Evolutionary conservation across 1,140 invertebrate genomes (phyloP).

Genomic region (Andrena cerasifolii): DNA sequence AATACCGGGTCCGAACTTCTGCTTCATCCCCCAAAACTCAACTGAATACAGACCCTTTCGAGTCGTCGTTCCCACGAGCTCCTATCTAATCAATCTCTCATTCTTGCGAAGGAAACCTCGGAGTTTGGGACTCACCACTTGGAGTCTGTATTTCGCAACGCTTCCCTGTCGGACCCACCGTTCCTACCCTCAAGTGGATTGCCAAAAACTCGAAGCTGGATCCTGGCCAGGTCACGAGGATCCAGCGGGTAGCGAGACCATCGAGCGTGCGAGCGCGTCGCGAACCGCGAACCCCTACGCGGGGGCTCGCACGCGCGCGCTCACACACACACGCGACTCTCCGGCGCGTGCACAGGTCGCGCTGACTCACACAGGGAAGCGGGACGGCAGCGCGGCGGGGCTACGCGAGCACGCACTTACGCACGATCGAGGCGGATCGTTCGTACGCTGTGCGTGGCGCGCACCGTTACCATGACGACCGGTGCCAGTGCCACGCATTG

Average conservation of each 20-base stretch:
- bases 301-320: background rate
- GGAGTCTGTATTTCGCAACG: no score
- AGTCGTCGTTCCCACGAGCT: no score
- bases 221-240: background rate
- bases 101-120: no score
- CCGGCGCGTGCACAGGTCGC: no score
- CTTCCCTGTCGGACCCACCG: no score
- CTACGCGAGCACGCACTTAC: conserved; percentile 73
- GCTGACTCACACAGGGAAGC: no score
- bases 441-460: conserved; percentile 75
- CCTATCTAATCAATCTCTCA: no score
- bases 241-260: background rate
- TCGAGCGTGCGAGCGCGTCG: conserved; percentile 8
- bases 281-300: conserved; percentile 37
- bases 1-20: no score
- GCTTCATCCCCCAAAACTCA: no score
- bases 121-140: no score
- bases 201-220: conserved; percentile 19
- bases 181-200: no score
- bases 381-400: background rate
- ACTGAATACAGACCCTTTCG: no score
- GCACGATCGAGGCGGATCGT: conserved; percentile 78
- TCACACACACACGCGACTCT: conserved; percentile 11
- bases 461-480: conserved; percentile 79
- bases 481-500: conserved; percentile 79